Conservation (phyloP, 2,113 vertebrate genomes). For the Dasyprocta punctata region DNA sequence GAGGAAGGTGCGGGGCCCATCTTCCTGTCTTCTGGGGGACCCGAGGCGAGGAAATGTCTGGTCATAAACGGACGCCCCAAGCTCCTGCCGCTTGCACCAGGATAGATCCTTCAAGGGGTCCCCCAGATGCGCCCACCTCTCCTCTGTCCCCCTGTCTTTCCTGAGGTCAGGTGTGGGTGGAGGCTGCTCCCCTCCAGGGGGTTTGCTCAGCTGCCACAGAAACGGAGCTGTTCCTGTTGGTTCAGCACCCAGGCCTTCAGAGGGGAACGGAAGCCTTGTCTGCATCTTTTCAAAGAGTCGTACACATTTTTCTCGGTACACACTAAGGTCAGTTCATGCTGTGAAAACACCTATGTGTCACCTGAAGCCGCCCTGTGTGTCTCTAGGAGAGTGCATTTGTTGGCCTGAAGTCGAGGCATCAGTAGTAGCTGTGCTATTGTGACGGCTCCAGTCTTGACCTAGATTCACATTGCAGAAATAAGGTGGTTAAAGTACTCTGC, state of each 20-base stretch:
- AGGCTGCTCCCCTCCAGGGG: not conserved
- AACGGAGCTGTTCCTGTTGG: not conserved
- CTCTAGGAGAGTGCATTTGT: not conserved
- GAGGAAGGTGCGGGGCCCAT: too few species aligned
- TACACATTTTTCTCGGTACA: not conserved
- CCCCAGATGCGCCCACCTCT: not conserved
- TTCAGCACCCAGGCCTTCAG: not conserved
- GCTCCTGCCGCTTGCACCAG: not conserved
- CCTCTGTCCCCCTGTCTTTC: not conserved
- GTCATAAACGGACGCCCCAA: accelerated
- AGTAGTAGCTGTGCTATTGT: not conserved
- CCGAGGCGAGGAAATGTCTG: not conserved
- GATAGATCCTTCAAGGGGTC: not conserved
- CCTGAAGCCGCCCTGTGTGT: not conserved
- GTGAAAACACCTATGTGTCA: not conserved
- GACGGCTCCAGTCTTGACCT: not conserved
- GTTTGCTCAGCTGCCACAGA: not conserved
- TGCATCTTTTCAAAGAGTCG: not conserved
- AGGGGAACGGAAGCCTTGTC: not conserved
- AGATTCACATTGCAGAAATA: not conserved
- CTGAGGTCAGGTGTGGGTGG: not conserved
- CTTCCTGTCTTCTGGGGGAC: not conserved
- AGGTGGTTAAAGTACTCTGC: not conserved
- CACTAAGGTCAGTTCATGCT: not conserved
- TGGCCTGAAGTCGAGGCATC: not conserved